Evolutionary conservation across 1,140 invertebrate genomes (phyloP).

Genomic region (Hylaeus volcanicus): DNA sequence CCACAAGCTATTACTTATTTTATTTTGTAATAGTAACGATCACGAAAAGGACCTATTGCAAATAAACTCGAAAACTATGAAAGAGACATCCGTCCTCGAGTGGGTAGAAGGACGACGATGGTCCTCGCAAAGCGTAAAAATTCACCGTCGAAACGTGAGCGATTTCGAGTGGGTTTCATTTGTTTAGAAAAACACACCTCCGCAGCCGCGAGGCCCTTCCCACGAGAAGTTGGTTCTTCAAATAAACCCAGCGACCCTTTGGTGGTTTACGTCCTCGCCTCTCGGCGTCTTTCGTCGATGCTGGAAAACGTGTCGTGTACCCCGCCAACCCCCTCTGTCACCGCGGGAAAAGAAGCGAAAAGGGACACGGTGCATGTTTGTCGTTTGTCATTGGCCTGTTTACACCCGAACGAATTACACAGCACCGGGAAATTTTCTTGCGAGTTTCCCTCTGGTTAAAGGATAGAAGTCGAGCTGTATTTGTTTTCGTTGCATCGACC

Average conservation of each 20-base stretch:
- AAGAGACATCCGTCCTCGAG: too few species aligned
- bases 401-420: conserved; percentile 62
- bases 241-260: conserved; percentile 65
- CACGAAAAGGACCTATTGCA: too few species aligned
- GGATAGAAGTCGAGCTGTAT: neutral
- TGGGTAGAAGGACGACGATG: neutral
- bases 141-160: neutral
- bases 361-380: conserved; percentile 59
- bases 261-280: conserved; percentile 58
- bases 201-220: conserved; percentile 29
- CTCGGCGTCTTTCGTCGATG: conserved; percentile 57
- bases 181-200: conserved; percentile 60
- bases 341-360: conserved; percentile 15
- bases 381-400: conserved; percentile 74
- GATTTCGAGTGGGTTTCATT: conserved; percentile 37
- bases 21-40: too few species aligned
- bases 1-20: too few species aligned
- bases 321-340: conserved; percentile 39
- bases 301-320: conserved; percentile 53
- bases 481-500: conserved; percentile 23
- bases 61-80: too few species aligned
- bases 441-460: neutral
- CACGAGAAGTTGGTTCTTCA: conserved; percentile 56
- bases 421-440: conserved; percentile 34
- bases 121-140: conserved; percentile 7